A percentile compares a stretch with the other conserved stretches of the same genome.
Conservation (phyloP, 2,888 invertebrate genomes). For the Dione juno region DNA sequence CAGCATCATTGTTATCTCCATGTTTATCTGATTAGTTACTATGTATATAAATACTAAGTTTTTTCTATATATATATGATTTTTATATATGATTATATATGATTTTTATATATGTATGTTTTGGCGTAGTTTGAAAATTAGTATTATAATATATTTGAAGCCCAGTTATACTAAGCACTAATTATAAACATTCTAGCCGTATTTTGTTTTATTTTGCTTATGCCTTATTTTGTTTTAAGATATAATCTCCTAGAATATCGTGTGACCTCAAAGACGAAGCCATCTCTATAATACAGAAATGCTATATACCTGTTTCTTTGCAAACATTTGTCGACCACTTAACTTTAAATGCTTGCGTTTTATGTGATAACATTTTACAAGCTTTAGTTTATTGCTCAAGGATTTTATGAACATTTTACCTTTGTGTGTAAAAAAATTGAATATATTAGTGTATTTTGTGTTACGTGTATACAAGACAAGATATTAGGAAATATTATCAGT, state of each 20-base stretch:
- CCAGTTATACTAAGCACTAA: too few species aligned
- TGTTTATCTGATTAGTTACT: not conserved
- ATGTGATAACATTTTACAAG: not conserved
- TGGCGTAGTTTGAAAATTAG: too few species aligned
- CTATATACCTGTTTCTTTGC: not conserved
- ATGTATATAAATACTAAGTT: not conserved
- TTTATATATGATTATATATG: too few species aligned
- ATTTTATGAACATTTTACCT: not conserved
- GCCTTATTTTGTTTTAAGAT: not conserved
- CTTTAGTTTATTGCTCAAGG: not conserved
- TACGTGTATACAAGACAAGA: too few species aligned
- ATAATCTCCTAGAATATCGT: not conserved
- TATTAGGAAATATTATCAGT: too few species aligned
- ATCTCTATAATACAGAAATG: not conserved
- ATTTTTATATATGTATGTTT: too few species aligned
- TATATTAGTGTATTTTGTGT: not conserved
- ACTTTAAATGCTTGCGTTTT: not conserved
- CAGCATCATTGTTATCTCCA: conserved; percentile 3
- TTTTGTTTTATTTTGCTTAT: too few species aligned
- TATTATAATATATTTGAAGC: too few species aligned
- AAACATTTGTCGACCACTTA: conserved; percentile 22
- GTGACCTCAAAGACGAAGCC: not conserved
- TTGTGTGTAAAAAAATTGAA: not conserved
- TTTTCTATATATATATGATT: not conserved
- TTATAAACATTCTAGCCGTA: too few species aligned